phyloP scores from a whole-genome alignment of 2,888 invertebrate species.

The Unio pictorum region DNA sequence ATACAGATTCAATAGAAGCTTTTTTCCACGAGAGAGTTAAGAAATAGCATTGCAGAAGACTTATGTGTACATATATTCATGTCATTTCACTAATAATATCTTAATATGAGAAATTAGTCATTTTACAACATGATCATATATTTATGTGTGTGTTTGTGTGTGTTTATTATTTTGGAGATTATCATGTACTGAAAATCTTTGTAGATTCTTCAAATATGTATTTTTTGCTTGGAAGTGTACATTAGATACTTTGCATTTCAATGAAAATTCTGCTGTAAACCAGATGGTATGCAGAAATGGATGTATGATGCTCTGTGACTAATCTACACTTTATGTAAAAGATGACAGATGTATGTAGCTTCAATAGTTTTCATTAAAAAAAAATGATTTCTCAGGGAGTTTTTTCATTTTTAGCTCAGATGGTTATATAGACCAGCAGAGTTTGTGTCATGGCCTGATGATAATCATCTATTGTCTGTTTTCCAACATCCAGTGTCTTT shows the following conservation, averaged over 20 bases:
- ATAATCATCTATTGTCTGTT: too few relatives aligned
- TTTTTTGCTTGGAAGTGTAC: conserved; percentile 9
- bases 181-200: neutral
- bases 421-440: too few relatives aligned
- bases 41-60: conserved; percentile 2
- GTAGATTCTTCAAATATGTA: conserved; percentile 2
- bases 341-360: too few relatives aligned
- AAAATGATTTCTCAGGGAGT: too few relatives aligned
- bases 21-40: conserved; percentile 90
- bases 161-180: neutral
- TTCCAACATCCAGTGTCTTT: too few relatives aligned
- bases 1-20: conserved; percentile 97
- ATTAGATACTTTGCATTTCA: conserved; percentile 35
- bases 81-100: neutral
- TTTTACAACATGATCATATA: neutral
- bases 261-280: conserved; percentile 41
- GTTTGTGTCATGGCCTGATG: too few relatives aligned
- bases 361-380: too few relatives aligned
- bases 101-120: conserved; percentile 1
- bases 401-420: too few relatives aligned
- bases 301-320: conserved; percentile 4
- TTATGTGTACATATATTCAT: neutral
- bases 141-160: neutral
- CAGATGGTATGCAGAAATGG: conserved; percentile 36
- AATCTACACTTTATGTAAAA: too few relatives aligned